phyloP scores from a whole-genome alignment of 2,888 invertebrate genomes.

The Drosophila anomelani region DNA sequence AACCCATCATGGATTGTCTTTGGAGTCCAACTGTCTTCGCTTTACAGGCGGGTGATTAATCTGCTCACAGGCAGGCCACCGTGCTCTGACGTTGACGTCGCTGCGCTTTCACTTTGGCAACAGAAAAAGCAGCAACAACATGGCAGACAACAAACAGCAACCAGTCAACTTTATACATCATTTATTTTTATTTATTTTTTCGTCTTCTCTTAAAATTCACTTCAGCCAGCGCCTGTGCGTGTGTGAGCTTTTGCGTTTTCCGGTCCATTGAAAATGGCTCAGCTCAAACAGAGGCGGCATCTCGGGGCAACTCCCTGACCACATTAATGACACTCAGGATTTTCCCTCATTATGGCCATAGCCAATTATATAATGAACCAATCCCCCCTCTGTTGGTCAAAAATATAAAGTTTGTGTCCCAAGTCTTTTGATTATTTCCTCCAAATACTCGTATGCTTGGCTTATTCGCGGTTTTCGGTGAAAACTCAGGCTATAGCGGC shows the following conservation, averaged over 20 bases:
- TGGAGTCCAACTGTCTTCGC: constrained; percentile 36
- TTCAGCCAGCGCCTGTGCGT: constrained; percentile 49
- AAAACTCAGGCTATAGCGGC: constrained; percentile 40
- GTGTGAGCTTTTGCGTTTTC: constrained; percentile 59
- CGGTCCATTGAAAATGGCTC: constrained; percentile 74
- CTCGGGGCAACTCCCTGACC: constrained; percentile 15
- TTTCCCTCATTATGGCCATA: constrained; percentile 68
- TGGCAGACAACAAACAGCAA: constrained; percentile 7
- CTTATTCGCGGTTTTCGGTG: constrained; percentile 43
- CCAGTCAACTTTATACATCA: constrained; percentile 52
- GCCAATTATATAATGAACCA: constrained; percentile 45
- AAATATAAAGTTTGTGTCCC: constrained; percentile 59
- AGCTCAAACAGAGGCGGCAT: constrained; percentile 13
- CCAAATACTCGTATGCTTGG: neutral
- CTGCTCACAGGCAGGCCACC: constrained; percentile 54
- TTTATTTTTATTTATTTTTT: constrained; percentile 41
- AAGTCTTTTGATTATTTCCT: constrained; percentile 65
- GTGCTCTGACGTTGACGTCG: constrained; percentile 23
- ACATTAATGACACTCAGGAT: constrained; percentile 63
- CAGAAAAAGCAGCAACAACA: constrained; percentile 23
- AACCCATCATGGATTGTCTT: constrained; percentile 22
- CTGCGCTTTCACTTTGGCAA: constrained; percentile 73
- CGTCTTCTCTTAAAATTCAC: constrained; percentile 63
- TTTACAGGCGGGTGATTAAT: constrained; percentile 66
- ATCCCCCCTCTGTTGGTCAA: neutral